phyloP scores from a whole-genome alignment of 2,888 invertebrate species.

The Pseudanteris insignis region DNA sequence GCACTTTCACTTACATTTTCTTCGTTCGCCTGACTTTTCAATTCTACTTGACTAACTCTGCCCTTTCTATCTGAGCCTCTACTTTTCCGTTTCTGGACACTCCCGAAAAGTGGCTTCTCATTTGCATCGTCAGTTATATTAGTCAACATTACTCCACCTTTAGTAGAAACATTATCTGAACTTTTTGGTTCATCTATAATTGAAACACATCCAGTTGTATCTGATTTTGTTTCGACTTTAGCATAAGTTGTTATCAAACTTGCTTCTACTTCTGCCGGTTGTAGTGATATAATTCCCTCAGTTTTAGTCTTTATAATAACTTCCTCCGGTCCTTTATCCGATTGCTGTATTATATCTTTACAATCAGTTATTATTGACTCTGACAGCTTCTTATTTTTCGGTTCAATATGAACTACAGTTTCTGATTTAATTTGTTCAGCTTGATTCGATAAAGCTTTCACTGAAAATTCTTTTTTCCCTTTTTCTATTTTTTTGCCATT shows the following conservation, averaged over 20 bases:
- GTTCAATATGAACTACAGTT: slow-evolving; percentile 1
- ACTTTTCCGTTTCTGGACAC: slow-evolving; percentile 58
- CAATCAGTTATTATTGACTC: slow-evolving; percentile 38
- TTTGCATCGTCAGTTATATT: slow-evolving; percentile 35
- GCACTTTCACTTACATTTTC: slow-evolving; percentile 8
- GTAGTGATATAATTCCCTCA: slow-evolving; percentile 56
- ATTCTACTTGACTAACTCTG: slow-evolving; percentile 10
- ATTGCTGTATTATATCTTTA: neutral
- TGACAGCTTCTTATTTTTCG: slow-evolving; percentile 47
- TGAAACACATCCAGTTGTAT: neutral
- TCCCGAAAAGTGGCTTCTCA: slow-evolving; percentile 57
- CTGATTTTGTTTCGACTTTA: slow-evolving; percentile 47
- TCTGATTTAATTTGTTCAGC: slow-evolving; percentile 1
- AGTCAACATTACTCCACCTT: slow-evolving; percentile 20
- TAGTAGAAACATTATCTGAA: slow-evolving; percentile 10
- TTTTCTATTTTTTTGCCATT: slow-evolving; percentile 14
- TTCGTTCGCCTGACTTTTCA: neutral
- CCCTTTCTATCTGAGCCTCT: slow-evolving; percentile 14
- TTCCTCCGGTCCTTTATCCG: slow-evolving; percentile 37
- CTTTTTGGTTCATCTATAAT: slow-evolving; percentile 1
- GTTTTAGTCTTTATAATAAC: slow-evolving; percentile 49
- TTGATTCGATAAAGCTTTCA: too few species aligned
- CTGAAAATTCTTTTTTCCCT: slow-evolving; percentile 20
- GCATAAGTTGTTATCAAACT: slow-evolving; percentile 58
- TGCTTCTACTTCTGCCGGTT: slow-evolving; percentile 60